Evolutionary conservation across 1,140 invertebrate genomes (phyloP), one percentile per base, ranked within the genome.

Genomic region (Drosophila simulans): DNA sequence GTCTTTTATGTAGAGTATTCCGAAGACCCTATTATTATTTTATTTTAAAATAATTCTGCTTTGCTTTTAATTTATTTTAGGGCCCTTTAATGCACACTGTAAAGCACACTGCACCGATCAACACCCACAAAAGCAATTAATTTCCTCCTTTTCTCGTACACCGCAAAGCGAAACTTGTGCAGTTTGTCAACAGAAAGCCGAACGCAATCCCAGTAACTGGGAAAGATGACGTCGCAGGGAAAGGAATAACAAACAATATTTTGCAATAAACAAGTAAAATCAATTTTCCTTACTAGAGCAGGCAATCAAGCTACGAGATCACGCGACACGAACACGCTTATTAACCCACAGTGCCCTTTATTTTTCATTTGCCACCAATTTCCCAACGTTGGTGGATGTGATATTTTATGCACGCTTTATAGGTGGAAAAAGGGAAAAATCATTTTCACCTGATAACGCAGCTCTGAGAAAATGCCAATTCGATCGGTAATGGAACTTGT

Each of bases 201-300:
- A 40, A 51, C 43, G 34, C 63, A 43, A 13, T 34, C 11, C 25
- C 48, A 63, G 31, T 27, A 64, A 52, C 22, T 34, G 20, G 43
- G 25, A 2, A 45, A 66, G 20, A 31, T 62, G 25, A 13, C 5
- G 15, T 8, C 7, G 34, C 31, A 22, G 42, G 1, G 8, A 43
- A 49, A 62, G 55, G 46, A 81, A 79, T 75, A 85, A 70, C 63
- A 69, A 66, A 69, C 69, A 63, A 60, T 75, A 71, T 85, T 78
- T 48, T 42, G 75, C 82, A 78, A 75, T 79, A 81, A 84, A 78
- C 65, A 77, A 79, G 70, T 49, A 68, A 82, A 88, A 79, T 79
- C 83, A 79, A 86, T 86, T 83, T 75, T 63, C 65, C 62, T 75
- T 63, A 62, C 63, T 65, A 45, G 52, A 69, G 35, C 66, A 57